A percentile compares a stretch with the other conserved stretches of the same genome.
Evolutionary conservation across 2,797 vertebrate genomes (phyloP).

Genomic region (Lacerta bilineata): DNA sequence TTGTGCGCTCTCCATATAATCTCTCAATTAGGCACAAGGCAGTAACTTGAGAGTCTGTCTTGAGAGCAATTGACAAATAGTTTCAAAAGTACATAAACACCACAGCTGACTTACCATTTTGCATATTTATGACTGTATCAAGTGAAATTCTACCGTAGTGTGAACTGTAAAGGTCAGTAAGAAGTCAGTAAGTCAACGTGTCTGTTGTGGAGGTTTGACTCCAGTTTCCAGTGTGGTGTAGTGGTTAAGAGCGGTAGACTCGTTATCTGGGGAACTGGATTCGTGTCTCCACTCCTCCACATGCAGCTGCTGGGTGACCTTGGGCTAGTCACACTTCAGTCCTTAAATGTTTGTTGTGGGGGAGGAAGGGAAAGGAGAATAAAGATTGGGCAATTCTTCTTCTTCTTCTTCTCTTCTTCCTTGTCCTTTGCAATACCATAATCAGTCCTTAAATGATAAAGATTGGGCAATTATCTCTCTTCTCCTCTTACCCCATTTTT

Average conservation of each 20-base stretch:
- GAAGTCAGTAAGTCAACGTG: conserved; percentile 13
- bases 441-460: conserved; percentile 1
- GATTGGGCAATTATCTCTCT: neutral
- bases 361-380: too few relatives aligned
- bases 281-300: too few relatives aligned
- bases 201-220: neutral
- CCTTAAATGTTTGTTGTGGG: too few relatives aligned
- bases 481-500: neutral
- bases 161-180: conserved; percentile 31
- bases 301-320: too few relatives aligned
- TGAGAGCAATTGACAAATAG: conserved; percentile 43
- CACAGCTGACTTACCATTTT: neutral
- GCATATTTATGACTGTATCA: conserved; percentile 11
- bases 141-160: conserved; percentile 29
- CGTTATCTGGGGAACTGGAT: too few relatives aligned
- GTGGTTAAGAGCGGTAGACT: too few relatives aligned
- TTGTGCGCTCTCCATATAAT: conserved; percentile 45
- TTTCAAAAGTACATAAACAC: conserved; percentile 25
- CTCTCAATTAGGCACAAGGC: conserved; percentile 40
- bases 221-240: neutral
- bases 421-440: neutral
- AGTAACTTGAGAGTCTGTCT: conserved; percentile 32
- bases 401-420: too few relatives aligned
- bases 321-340: too few relatives aligned
- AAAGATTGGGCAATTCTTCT: too few relatives aligned